phyloP scores from a whole-genome alignment of 2,888 invertebrate genomes.

The Invenusta paracnida region DNA sequence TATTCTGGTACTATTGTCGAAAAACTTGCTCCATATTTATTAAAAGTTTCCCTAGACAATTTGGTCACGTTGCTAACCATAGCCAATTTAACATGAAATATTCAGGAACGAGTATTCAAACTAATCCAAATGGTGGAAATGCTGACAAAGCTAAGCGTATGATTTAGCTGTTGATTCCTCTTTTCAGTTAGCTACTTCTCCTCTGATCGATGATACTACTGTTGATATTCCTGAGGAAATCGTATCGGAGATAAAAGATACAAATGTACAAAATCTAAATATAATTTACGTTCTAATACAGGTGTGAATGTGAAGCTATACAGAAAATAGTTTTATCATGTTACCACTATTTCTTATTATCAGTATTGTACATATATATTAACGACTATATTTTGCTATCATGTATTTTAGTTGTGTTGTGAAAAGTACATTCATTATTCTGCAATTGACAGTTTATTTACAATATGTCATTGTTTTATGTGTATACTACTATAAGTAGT shows the following conservation, averaged over 20 bases:
- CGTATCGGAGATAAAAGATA: background rate
- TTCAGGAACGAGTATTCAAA: background rate
- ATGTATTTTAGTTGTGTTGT: constrained; percentile 26
- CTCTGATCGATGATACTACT: background rate
- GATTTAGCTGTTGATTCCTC: constrained; percentile 8
- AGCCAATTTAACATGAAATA: constrained; percentile 35
- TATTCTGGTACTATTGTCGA: constrained; percentile 23
- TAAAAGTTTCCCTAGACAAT: background rate
- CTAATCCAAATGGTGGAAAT: constrained; percentile 9
- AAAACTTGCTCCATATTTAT: constrained; percentile 17
- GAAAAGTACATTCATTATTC: constrained; percentile 19
- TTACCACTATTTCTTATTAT: background rate
- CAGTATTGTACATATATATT: background rate
- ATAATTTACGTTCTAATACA: background rate
- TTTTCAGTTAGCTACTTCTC: background rate
- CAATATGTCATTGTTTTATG: background rate
- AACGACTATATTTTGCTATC: constrained; percentile 22
- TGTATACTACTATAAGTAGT: background rate
- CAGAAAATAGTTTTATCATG: background rate
- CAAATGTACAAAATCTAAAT: background rate
- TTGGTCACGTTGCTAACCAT: background rate
- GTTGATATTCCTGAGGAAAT: background rate
- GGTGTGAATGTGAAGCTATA: background rate
- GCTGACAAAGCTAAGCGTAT: constrained; percentile 19
- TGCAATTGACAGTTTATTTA: background rate